Evolutionary conservation across 1,140 invertebrate species (phyloP), one percentile per base, ranked within the genome.

Genomic region (Globodera ellingtonae): DNA sequence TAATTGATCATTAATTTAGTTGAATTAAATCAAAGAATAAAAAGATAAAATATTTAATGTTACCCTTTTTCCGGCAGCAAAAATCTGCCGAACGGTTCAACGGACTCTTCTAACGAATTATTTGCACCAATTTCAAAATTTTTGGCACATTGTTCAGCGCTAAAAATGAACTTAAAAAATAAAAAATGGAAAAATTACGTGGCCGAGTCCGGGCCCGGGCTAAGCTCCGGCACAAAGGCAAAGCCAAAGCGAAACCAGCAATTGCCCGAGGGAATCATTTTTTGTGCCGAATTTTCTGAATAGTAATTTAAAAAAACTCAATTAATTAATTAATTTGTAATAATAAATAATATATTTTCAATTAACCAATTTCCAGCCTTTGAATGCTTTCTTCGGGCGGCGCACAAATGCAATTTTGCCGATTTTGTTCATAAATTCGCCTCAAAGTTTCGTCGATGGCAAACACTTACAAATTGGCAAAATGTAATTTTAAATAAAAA

Each of bases 211-310:
- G 47, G 48, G 5, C 44, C 44, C 9, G 70, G 66, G 52, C 65
- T 72, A 44, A 83, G 72, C 35, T 83, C 75, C 24, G 50, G 66
- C 18, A 84, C 48, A 80, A 83, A 83, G 50, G 84, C 82, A 83
- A 83, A 84, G 6, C 75, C 82, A 75, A 83, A 83, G 62, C 75
- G 77, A 59, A 78, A 79, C 82, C 82, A 83, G 70, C 82, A 83
- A 67, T 56, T 21, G 59, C 46, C 35, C n/a, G 81, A 75, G 15
- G 66, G 44, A 35, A 52, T 72, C 46, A 4, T 56, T 74, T 13
- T 48, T 66, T 18, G 21, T 13, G 69, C 47, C 35, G 52, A 75
- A 47, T 46, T 62, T n/a, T 62, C 75, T 59, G 46, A 59, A 75
- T 47, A n/a, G 0, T 10, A 52, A 75, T 18, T 18, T 62, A 13